Conservation (phyloP, 2,797 vertebrate genomes). For the Protonibea diacanthus region DNA sequence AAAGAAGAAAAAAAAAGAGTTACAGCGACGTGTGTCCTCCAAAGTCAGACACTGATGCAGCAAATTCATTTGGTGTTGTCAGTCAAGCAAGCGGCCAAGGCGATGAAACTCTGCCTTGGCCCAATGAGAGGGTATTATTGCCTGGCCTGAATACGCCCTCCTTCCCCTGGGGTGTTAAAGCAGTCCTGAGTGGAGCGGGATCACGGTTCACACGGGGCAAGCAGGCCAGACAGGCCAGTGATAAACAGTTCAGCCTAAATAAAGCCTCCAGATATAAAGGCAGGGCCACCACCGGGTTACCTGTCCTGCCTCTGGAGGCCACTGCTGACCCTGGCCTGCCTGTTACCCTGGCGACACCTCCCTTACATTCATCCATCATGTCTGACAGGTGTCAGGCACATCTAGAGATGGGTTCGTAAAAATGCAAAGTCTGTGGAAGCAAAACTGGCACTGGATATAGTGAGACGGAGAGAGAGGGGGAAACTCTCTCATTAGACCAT, state of each 20-base stretch:
- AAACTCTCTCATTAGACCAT: conserved; percentile 85
- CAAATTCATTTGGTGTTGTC: conserved; percentile 81
- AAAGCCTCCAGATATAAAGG: conserved; percentile 72
- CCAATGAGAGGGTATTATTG: conserved; percentile 72
- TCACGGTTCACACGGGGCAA: conserved; percentile 62
- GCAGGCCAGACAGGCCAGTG: conserved; percentile 60
- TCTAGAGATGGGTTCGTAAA: conserved; percentile 59
- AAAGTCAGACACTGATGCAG: conserved; percentile 81
- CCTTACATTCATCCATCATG: conserved; percentile 82
- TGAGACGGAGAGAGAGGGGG: conserved; percentile 58
- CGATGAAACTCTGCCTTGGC: conserved; percentile 57
- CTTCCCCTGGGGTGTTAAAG: conserved; percentile 45
- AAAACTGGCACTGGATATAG: conserved; percentile 45
- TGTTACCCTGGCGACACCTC: conserved; percentile 73
- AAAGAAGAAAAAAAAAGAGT: conserved; percentile 65
- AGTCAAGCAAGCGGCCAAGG: conserved; percentile 75
- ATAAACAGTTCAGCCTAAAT: conserved; percentile 73
- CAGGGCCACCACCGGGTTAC: conserved; percentile 66
- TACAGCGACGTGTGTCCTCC: conserved; percentile 74
- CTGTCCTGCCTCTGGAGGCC: conserved; percentile 70
- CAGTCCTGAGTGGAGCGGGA: conserved; percentile 44
- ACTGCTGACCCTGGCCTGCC: conserved; percentile 65
- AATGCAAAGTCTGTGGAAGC: conserved; percentile 62
- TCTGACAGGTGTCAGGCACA: conserved; percentile 79
- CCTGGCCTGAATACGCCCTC: conserved; percentile 40